Evolutionary conservation across 2,797 vertebrate species (phyloP), one percentile per base, ranked within the genome.

Genomic region (Leucoraja ocellata): DNA sequence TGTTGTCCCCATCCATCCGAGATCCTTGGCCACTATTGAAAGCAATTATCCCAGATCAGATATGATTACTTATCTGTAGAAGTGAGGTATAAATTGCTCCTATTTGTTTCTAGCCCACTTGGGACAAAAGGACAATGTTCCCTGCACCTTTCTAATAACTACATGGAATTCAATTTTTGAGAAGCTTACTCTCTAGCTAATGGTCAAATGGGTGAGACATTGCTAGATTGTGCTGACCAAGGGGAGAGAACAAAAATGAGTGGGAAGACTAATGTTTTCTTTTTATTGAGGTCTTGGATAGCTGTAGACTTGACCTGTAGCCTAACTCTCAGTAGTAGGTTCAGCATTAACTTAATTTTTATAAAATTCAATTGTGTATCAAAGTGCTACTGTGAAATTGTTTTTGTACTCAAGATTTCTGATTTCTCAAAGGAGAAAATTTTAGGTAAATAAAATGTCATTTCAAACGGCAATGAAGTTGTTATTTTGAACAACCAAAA

Each of bases 261-360:
- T 25, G 14, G 21, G 68, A 73, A 74, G 23, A 73, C 71, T 73
- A 91, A 91, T 65, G 23, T 91, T 91, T 80, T 91, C 14, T 92
- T 92, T 73, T 76, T 74, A 92, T 76, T 92, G 28, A 65, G 71
- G 71, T 92, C 23, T 91, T 91, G 90, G 73, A 92, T 76, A 92
- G 68, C 90, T 74, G 39, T 92, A 92, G 46, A 76, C 73, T 73
- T 92, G 54, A 92, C 46, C 36, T 54, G 74, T 92, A 92, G 90
- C 25, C 90, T 92, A 92, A 92, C 90, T 92, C 88, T 73, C 90
- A 92, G 39, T 71, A 46, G 39, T 92, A 92, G 90, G 90, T 92
- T 92, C 71, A 92, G 90, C 68, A 76, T 92, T 92, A 92, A 92
- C 90, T 92, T 92, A 92, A 92, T 92, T 92, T 74, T 92, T 92